Evolutionary conservation across 2,888 invertebrate species (phyloP), one percentile per base, ranked within the genome.

Genomic region (Leptinotarsa tumamoca): DNA sequence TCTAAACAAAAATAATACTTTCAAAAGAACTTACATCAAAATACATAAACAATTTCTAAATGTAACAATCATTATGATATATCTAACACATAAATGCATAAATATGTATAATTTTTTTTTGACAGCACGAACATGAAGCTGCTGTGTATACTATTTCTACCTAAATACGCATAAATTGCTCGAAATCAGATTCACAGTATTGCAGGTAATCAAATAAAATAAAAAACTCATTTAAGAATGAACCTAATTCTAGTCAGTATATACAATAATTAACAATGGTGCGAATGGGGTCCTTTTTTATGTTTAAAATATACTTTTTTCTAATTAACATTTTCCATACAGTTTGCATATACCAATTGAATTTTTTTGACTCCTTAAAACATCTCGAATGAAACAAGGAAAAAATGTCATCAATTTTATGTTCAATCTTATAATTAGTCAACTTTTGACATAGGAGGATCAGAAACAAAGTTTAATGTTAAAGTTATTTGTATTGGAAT

Each of bases 11-110:
- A 33, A 23, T 49, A 61, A 61, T 27, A 49, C 70, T 56, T 18
- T 61, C 17, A 63, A 63, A 63, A 18, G 82, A 81, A 76, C 80
- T 81, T 83, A 86, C 86, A 85, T 86, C 85, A 86, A 86, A 86
- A 86, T 84, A 86, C 87, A 87, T 86, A 87, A 86, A 87, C 83
- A 86, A 87, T 86, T 83, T 86, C 87, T 87, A 87, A 86, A 83
- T 86, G 82, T 87, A 86, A 87, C 86, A 86, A 86, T 84, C 78
- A 84, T 82, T 83, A 83, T 82, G 82, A 84, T 82, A 82, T 82
- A 82, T 84, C 85, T 87, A 86, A 84, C 85, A 87, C 86, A 86
- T 86, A 86, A 86, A 85, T 86, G 85, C 85, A 79, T 83, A 76
- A 82, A 83, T 81, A 82, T 80, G 79, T 80, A 82, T 79, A 74